Base-by-base conservation (phyloP, 2,113 vertebrate genomes). In the Nesospiza acunhae region DNA sequence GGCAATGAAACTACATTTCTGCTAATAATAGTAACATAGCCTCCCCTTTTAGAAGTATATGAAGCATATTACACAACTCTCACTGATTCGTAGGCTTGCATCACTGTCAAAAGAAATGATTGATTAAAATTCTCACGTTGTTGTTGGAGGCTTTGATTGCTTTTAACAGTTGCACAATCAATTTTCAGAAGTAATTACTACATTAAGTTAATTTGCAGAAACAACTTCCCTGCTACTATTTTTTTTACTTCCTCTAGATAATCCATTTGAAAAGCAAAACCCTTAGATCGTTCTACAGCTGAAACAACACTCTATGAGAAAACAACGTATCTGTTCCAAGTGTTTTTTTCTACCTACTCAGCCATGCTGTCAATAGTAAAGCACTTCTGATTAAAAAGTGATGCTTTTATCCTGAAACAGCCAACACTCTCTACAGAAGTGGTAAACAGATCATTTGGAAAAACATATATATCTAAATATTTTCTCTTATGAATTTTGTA, bases 31-130 rank as follows among this genome's bases (percentile, higher is more conserved):
- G 93, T 82, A 93, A 87, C 50, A 58, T 31, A 58, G 67, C 31
- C 37, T 91, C 77, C 47, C 35, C 63, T 95, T 96, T 95, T 93
- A 94, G 87, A 89, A 96, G 46, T 62, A 42, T 90, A 94, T 76
- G 84, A 93, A 94, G 70, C 35, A 75, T 6, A 39, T 80, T 90
- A 85, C 75, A 88, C 87, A 96, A 94, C 46, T 85, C 70, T 79
- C 0, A 2, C 74, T 95, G 93, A 93, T 95, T 96, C 70, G 89
- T 42, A 77, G 50, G 70, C 46, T 95, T 94, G 87, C 87, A 95
- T 93, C 87, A 96, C 55, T 55, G 74, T 85, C 73, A 83, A 87
- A 96, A 84, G 62, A 94, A 95, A 94, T 62, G n/a, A 95, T 88
- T 84, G 90, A 75, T 94, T 93, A 68, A 95, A 94, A 33, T 85